Percentiles rank a stretch among this genome's conserved stretches.
Evolutionary conservation across 2,113 vertebrate species (phyloP).

Genomic region (Menidia beryllina): DNA sequence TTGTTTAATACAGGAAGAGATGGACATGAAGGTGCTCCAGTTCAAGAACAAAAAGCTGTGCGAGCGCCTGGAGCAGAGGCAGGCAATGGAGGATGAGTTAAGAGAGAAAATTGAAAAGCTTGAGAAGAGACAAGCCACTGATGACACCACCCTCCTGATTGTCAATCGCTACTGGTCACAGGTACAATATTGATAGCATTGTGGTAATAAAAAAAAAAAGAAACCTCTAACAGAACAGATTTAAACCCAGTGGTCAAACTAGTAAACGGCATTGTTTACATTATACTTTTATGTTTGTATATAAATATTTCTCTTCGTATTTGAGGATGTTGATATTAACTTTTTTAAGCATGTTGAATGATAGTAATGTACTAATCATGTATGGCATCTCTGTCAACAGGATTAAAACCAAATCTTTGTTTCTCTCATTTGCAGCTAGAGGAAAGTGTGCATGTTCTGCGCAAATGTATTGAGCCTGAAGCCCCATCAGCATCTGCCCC

Average conservation of each 20-base stretch:
- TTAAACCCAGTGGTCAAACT: background rate
- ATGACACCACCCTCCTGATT: slow-evolving; percentile 91
- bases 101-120: slow-evolving; percentile 94
- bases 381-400: background rate
- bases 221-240: background rate
- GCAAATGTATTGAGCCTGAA: slow-evolving; percentile 83
- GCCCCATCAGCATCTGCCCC: slow-evolving; percentile 32
- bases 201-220: background rate
- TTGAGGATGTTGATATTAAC: no score
- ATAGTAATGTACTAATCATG: no score
- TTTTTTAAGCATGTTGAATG: background rate
- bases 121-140: slow-evolving; percentile 93
- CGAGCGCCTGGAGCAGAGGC: slow-evolving; percentile 91
- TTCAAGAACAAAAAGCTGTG: slow-evolving; percentile 95
- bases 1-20: slow-evolving; percentile 86
- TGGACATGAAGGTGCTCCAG: slow-evolving; percentile 95
- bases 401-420: background rate
- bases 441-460: slow-evolving; percentile 85
- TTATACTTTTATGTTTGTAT: no score
- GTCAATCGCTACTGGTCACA: slow-evolving; percentile 95
- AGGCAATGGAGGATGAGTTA: slow-evolving; percentile 91
- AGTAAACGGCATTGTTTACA: no score
- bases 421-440: slow-evolving; percentile 83
- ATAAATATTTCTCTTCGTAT: no score
- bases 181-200: slow-evolving; percentile 69